These are phyloP conservation scores for Microctenopoma stevenorrisi DNA, from an alignment of 2,797 vertebrate genomes.

Conservation along the genomic window DNA sequence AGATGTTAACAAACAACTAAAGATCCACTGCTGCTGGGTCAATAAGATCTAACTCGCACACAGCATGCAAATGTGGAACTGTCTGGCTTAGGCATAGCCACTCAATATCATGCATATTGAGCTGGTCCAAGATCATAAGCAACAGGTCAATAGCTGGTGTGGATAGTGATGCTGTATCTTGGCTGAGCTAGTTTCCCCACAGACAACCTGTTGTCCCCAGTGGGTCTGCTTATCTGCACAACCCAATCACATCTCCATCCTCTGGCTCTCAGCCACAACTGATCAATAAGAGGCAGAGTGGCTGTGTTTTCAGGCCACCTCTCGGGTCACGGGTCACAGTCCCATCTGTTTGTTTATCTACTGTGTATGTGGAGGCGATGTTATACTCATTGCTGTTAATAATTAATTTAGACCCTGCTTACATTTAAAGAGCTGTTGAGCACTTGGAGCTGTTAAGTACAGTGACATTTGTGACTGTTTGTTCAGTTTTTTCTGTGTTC, in stretches of 20 bases:
- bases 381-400: conserved; percentile 35
- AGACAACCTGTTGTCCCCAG: conserved; percentile 70
- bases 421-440: conserved; percentile 7
- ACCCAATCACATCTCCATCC: conserved; percentile 63
- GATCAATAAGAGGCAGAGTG: conserved; percentile 74
- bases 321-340: conserved; percentile 68
- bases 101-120: conserved; percentile 80
- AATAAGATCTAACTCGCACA: conserved; percentile 73
- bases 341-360: conserved; percentile 64
- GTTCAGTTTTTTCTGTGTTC: conserved; percentile 52
- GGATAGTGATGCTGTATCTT: conserved; percentile 67
- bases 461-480: conserved; percentile 60
- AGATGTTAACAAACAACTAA: conserved; percentile 86
- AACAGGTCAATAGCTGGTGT: conserved; percentile 83
- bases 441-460: conserved; percentile 6
- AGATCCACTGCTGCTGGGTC: conserved; percentile 82
- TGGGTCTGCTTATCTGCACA: conserved; percentile 60
- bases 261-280: conserved; percentile 28
- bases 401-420: conserved; percentile 17
- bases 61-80: conserved; percentile 82
- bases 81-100: conserved; percentile 67
- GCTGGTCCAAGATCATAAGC: conserved; percentile 75
- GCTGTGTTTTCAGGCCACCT: conserved; percentile 59
- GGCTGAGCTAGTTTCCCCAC: conserved; percentile 45
- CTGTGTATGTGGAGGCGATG: conserved; percentile 37